Conservation (phyloP, 1,140 invertebrate genomes). For the Telenomus remus region DNA sequence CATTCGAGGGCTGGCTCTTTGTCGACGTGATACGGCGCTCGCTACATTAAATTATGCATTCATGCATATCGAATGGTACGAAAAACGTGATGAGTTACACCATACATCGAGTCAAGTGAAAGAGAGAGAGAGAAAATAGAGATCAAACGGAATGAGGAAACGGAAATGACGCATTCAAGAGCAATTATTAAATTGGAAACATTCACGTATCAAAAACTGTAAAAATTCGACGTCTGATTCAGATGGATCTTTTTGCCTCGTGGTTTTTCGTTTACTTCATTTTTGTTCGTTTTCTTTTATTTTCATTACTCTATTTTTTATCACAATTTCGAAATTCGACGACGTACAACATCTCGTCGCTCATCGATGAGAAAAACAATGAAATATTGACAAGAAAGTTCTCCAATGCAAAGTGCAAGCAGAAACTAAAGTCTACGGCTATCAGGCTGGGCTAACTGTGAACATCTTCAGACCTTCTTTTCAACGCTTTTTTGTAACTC, state of each 20-base stretch:
- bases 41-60: too few species aligned
- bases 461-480: background rate
- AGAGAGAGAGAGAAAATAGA: too few species aligned
- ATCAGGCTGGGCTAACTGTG: conserved; percentile 32
- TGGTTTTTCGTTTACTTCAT: background rate
- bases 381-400: conserved; percentile 25
- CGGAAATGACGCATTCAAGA: conserved; percentile 9
- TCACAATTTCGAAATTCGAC: conserved; percentile 6
- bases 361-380: conserved; percentile 52
- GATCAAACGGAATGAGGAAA: too few species aligned
- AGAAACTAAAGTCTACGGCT: conserved; percentile 32
- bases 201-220: conserved; percentile 8
- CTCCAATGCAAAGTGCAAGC: conserved; percentile 38
- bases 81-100: too few species aligned
- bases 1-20: too few species aligned
- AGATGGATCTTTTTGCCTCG: conserved; percentile 27
- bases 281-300: background rate
- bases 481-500: background rate
- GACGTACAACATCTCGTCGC: conserved; percentile 3
- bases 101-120: too few species aligned
- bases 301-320: conserved; percentile 10
- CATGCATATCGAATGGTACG: too few species aligned
- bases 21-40: too few species aligned
- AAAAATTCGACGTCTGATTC: conserved; percentile 7
- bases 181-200: conserved; percentile 10